Evolutionary conservation across 2,113 vertebrate genomes (phyloP).

Genomic region (Pithys albifrons): DNA sequence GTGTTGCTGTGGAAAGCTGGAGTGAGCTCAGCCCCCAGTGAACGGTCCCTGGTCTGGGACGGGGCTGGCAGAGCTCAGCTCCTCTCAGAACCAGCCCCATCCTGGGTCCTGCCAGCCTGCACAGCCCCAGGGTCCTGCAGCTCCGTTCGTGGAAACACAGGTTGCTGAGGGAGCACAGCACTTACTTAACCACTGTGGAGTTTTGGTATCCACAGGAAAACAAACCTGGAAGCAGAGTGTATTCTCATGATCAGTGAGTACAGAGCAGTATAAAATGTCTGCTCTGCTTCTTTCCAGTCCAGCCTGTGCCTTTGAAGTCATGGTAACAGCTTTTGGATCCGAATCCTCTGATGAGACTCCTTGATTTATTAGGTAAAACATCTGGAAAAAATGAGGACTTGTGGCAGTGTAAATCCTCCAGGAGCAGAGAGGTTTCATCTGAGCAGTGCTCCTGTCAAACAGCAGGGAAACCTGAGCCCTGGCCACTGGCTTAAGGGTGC

Average conservation of each 20-base stretch:
- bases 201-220: background rate
- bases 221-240: background rate
- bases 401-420: slow-evolving; percentile 55
- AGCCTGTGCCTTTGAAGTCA: slow-evolving; percentile 62
- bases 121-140: background rate
- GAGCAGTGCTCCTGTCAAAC: slow-evolving; percentile 34
- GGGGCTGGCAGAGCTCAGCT: background rate
- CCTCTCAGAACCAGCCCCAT: background rate
- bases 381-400: slow-evolving; percentile 71
- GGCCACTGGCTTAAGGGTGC: background rate
- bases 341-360: slow-evolving; percentile 53
- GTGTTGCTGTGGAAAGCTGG: background rate
- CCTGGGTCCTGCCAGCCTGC: background rate
- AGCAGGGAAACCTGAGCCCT: slow-evolving; percentile 18
- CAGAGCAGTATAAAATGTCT: slow-evolving; percentile 29
- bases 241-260: background rate
- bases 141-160: background rate
- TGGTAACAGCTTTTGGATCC: slow-evolving; percentile 62
- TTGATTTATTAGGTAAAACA: slow-evolving; percentile 73
- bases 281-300: slow-evolving; percentile 18
- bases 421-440: background rate
- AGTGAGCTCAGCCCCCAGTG: background rate
- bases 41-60: background rate
- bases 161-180: background rate
- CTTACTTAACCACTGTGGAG: background rate